A percentile compares a stretch with the other conserved stretches of the same genome.
Evolutionary conservation across 1,140 invertebrate species (phyloP).

Genomic region (Chlorops oryzae): DNA sequence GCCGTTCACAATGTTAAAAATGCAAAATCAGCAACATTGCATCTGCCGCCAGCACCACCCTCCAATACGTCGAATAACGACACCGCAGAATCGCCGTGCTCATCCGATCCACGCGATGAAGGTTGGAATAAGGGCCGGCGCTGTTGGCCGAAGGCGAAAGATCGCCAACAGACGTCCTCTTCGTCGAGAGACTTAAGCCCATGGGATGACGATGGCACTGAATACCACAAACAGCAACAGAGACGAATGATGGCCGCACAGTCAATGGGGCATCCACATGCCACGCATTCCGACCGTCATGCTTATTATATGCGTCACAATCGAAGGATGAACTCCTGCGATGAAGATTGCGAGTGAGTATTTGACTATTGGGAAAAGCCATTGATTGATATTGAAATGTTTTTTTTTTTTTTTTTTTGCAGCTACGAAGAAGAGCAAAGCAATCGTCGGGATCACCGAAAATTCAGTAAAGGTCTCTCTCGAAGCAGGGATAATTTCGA

Average conservation of each 20-base stretch:
- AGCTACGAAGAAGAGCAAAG: slow-evolving; percentile 40
- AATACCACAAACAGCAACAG: slow-evolving; percentile 33
- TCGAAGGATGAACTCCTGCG: slow-evolving; percentile 45
- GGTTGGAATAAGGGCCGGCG: slow-evolving; percentile 35
- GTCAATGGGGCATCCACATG: background rate
- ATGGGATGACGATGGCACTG: slow-evolving; percentile 61
- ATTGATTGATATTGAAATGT: background rate
- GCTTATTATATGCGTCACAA: slow-evolving; percentile 44
- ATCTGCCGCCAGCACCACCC: slow-evolving; percentile 31
- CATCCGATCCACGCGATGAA: slow-evolving; percentile 65
- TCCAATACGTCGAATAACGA: slow-evolving; percentile 46
- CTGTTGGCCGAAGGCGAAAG: slow-evolving; percentile 44
- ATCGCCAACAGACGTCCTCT: slow-evolving; percentile 55
- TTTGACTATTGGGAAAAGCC: background rate
- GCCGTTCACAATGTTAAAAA: slow-evolving; percentile 9
- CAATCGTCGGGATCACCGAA: slow-evolving; percentile 35
- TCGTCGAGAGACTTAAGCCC: slow-evolving; percentile 64
- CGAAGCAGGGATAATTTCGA: slow-evolving; percentile 45
- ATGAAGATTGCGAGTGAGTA: slow-evolving; percentile 52
- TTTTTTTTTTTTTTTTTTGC: background rate
- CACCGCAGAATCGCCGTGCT: slow-evolving; percentile 62
- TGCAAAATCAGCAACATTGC: slow-evolving; percentile 16
- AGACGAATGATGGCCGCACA: slow-evolving; percentile 8
- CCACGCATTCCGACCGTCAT: slow-evolving; percentile 25
- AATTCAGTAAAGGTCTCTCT: slow-evolving; percentile 37